These are phyloP conservation scores for Onthophagus sagittarius DNA, from an alignment of 2,888 invertebrate species.

Conservation along the genomic window DNA sequence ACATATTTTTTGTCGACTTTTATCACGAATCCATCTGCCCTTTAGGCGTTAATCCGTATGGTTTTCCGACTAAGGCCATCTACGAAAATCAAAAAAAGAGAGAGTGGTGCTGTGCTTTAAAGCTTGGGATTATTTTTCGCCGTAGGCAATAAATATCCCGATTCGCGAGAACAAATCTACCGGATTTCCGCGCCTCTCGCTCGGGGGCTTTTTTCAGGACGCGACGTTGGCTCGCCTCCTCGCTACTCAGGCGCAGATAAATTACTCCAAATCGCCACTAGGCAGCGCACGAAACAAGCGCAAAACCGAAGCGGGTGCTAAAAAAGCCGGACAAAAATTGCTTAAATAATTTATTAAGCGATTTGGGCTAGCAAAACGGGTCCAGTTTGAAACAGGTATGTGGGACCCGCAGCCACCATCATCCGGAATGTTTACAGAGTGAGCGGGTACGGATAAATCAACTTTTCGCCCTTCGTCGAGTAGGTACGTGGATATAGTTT, in stretches of 20 bases:
- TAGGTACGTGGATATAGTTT: conserved; percentile 1
- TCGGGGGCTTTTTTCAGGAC: neutral
- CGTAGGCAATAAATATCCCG: conserved; percentile 6
- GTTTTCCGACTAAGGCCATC: neutral
- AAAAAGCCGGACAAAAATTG: conserved; percentile 19
- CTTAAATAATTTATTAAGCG: conserved; percentile 22
- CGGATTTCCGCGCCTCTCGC: conserved; percentile 6
- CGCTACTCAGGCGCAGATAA: conserved; percentile 15
- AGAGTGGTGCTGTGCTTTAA: neutral
- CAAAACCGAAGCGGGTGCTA: conserved; percentile 2
- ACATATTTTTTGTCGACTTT: neutral
- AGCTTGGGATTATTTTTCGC: neutral
- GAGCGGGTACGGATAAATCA: conserved; percentile 21
- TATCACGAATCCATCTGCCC: neutral
- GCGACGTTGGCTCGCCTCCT: conserved; percentile 3
- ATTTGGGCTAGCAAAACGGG: neutral
- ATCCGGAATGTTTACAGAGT: conserved; percentile 24
- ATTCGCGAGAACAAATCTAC: conserved; percentile 9
- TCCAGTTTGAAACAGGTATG: neutral
- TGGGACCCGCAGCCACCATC: conserved; percentile 5
- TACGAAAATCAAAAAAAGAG: neutral
- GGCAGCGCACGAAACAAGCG: conserved; percentile 1
- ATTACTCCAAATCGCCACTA: conserved; percentile 9
- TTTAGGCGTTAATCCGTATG: neutral
- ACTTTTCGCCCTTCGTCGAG: conserved; percentile 14